Percentiles rank a stretch among this genome's conserved stretches.
Conservation (phyloP, 2,888 invertebrate species). For the Catocala fraxini region DNA sequence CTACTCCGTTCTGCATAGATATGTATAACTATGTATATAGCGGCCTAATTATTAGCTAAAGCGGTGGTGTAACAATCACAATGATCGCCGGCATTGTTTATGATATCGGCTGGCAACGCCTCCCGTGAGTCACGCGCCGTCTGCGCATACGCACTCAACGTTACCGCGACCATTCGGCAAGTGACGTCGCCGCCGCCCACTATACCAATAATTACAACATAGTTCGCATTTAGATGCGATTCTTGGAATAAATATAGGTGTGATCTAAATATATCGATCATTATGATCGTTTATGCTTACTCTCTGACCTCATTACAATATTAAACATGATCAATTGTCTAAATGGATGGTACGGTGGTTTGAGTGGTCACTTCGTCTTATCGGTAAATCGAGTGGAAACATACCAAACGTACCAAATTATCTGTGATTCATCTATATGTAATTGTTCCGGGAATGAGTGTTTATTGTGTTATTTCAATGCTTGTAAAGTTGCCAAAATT, state of each 20-base stretch:
- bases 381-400: too few species aligned
- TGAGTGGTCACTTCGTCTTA: too few species aligned
- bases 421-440: too few species aligned
- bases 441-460: too few species aligned
- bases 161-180: background rate
- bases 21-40: background rate
- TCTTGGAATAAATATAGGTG: background rate
- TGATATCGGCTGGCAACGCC: background rate
- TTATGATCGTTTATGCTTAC: background rate
- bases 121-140: background rate
- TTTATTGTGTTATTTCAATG: too few species aligned
- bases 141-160: background rate
- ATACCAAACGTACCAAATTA: too few species aligned
- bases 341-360: too few species aligned
- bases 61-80: background rate
- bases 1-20: background rate
- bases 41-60: background rate
- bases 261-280: background rate
- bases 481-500: too few species aligned
- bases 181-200: constrained; percentile 15
- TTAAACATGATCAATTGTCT: too few species aligned
- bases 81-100: background rate
- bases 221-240: constrained; percentile 7
- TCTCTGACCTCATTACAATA: too few species aligned
- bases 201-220: constrained; percentile 6